phyloP scores from a whole-genome alignment of 2,888 invertebrate genomes.

The Lasioglossum oenotherae region DNA sequence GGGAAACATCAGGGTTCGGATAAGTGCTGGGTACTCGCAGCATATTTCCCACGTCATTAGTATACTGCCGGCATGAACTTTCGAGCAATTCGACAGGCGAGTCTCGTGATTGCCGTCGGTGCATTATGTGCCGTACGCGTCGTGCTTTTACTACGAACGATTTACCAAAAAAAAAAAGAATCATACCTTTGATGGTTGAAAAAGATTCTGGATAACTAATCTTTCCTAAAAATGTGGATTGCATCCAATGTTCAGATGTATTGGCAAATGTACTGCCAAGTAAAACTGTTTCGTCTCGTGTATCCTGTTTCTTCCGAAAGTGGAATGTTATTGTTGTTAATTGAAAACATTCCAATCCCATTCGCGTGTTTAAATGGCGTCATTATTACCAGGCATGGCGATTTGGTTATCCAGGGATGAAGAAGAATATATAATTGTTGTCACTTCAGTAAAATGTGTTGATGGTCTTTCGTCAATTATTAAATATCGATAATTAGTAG shows the following conservation, averaged over 20 bases:
- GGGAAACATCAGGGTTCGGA: constrained; percentile 55
- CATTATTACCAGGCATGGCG: not conserved
- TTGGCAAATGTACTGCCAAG: no score
- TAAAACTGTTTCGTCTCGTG: no score
- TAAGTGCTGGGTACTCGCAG: constrained; percentile 63
- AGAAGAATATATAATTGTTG: not conserved
- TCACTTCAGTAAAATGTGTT: not conserved
- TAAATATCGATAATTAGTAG: not conserved
- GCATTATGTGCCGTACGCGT: constrained; percentile 5
- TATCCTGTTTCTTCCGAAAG: no score
- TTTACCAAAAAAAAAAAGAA: constrained; percentile 1
- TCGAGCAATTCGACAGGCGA: constrained; percentile 59
- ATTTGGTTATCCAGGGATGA: not conserved
- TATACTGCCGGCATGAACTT: constrained; percentile 70
- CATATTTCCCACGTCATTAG: constrained; percentile 75
- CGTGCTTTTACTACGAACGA: constrained; percentile 8
- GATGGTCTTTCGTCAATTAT: not conserved
- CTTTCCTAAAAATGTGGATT: not conserved
- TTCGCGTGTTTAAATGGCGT: not conserved
- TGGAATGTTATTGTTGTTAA: no score
- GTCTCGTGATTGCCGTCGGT: constrained; percentile 67
- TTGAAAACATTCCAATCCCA: not conserved
- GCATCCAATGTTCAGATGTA: no score
- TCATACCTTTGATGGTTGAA: not conserved
- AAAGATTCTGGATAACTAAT: not conserved